Evolutionary conservation across 2,113 vertebrate species (phyloP).

Genomic region (Eurystomus gularis): DNA sequence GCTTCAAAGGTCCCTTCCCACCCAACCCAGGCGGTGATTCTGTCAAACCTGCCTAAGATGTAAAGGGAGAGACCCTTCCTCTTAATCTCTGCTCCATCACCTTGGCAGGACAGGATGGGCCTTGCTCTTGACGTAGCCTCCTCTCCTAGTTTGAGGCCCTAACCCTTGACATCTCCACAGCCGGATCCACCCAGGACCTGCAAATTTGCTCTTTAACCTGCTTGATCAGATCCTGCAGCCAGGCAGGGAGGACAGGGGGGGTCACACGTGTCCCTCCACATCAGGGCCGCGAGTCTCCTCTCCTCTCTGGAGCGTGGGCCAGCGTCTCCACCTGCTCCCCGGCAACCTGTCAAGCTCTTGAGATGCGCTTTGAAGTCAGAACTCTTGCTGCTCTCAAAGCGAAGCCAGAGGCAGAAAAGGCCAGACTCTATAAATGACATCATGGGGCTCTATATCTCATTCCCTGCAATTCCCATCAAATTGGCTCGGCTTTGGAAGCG

Average conservation of each 20-base stretch:
- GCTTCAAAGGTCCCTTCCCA: neutral
- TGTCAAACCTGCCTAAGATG: neutral
- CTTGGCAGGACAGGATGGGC: neutral
- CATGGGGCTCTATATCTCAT: neutral
- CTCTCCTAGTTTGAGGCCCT: no score
- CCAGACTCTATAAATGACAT: neutral
- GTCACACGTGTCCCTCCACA: accelerated
- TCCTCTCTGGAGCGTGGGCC: neutral
- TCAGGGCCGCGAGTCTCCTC: no score
- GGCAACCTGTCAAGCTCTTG: neutral
- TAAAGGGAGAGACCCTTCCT: neutral
- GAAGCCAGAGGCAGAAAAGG: neutral
- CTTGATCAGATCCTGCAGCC: accelerated
- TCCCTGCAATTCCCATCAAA: neutral
- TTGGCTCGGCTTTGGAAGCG: neutral
- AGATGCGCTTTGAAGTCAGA: neutral
- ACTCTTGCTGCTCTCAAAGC: neutral
- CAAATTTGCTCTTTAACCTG: accelerated
- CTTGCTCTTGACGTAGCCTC: no score
- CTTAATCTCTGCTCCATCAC: neutral
- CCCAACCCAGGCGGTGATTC: neutral
- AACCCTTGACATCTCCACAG: neutral
- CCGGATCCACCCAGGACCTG: neutral
- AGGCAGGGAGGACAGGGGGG: neutral
- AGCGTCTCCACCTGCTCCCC: neutral